Base-by-base conservation (phyloP, 2,888 invertebrate genomes). In the Bugulina stolonifera region DNA sequence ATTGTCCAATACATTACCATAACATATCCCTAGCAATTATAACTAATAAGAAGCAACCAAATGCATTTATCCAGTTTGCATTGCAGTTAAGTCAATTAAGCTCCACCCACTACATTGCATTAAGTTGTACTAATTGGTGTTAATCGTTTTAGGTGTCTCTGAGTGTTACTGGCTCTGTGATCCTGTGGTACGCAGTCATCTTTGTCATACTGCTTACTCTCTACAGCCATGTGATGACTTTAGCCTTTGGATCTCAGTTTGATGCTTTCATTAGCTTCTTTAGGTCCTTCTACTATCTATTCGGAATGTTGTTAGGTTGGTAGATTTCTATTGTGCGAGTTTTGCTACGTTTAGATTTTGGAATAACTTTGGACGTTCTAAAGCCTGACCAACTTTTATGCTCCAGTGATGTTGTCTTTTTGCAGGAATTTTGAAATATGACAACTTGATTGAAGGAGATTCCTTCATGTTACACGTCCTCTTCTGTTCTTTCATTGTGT, bases 401-500 rank as follows among this genome's bases (percentile, higher is more conserved):
- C n/a, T n/a, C n/a, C n/a, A 43, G 43, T 10, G 43, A 5, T 43
- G 18, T 43, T 18, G 5, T 43, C 43, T 43, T 23, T 27, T 27
- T 27, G 27, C 64, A 64, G 64, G 64, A 14, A 64, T 64, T 64
- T n/a, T 64, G 32, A 64, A 64, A 27, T 64, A 64, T n/a, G 32
- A 27, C 10, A 32, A 64, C 32, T 32, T 64, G 64, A 64, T 64
- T 29, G 64, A 64, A n/a, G 14, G 10, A 32, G 64, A 64, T n/a
- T 32, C 64, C 5, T 27, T 34, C n/a, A 32, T 64, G 3, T 32
- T 64, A 5, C 2, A 32, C 5, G 32, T 64, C 32, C 64, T 64
- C 10, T 64, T 64, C 32, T 27, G 25, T 32, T 32, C n/a, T 3
- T 64, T 25, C 32, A 64, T 64, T 27, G 34, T 64, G 29, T 3